Base-by-base conservation (phyloP, 2,888 invertebrate genomes). In the Himalopsyche anomala region DNA sequence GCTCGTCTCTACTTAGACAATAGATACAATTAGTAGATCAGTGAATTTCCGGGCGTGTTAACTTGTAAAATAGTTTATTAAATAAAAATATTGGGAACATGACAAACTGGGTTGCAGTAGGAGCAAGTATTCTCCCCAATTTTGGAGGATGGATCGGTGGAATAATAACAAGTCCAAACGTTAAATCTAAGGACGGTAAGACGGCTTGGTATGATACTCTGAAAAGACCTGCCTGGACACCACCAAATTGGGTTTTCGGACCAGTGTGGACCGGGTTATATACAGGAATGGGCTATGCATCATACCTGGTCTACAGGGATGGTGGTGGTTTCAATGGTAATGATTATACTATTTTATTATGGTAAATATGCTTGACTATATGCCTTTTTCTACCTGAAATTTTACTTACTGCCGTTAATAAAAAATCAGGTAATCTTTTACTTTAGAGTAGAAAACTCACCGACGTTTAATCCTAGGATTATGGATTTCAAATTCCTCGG, bases 191-290 rank as follows among this genome's bases (percentile, higher is more conserved):
- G 3, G 90, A 90, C 40, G 91, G 90, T 0, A 90, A 89, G 36
- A 80, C 56, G 5, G 91, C 91, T 3, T 97, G 97, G 97, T 97
- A 96, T 90, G 94, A 95, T 90, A 92, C 93, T 3, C 90, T 98
- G 74, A 96, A 95, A 88, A 96, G 95, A 90, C 97, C 98, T 0
- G 90, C 92, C 5, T 97, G 95, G 94, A 95, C 94, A 45, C 97
- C 98, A 38, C 97, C 98, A 8, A 96, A 96, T 89, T 95, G 95
- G 95, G 92, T 94, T 0, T 97, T 97, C 90, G 96, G 94, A 0
- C 96, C 97, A 0, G 95, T 95, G 3, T 98, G 98, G 98, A 96
- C 96, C 0, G 90, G 93, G 0, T 91, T 98, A 5, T 97, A 98
- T 90, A 94, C 95, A 6, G 92, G 95, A 5, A 97, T 98, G 95